Base-by-base conservation (phyloP, 2,888 invertebrate species). In the Tinea pellionella region DNA sequence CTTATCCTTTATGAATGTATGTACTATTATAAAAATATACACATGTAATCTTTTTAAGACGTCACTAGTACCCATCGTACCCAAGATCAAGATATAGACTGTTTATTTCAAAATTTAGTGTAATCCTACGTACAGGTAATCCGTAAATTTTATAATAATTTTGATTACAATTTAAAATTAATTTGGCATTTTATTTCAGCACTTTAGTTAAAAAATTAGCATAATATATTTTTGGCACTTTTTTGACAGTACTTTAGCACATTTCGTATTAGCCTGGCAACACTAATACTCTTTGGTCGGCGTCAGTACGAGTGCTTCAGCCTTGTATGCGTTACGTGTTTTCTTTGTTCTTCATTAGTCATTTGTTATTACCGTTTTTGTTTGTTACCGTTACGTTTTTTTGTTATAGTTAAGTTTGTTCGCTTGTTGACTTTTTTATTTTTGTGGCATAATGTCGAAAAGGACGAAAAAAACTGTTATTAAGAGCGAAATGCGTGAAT, bases 381-480 rank as follows among this genome's bases (percentile, higher is more conserved):
- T 42, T 42, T 42, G 42, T 42, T 42, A 42, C 4, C 42, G 6
- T 6, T 42, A 42, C 42, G 42, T 42, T 42, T 42, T 42, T 9
- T 19, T 53, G 18, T 53, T 16, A 24, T 15, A 59, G 41, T 32
- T 41, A 43, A 29, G 24, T 43, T 30, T 53, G 53, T 30, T 60
- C 42, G 42, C 42, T 57, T 43, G 42, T 19, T 56, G 56, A 11
- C 59, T 32, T 51, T 58, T 29, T 30, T 16, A 19, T 42, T 62
- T 58, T 61, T 57, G 32, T 61, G 29, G 6, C 24, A 61, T 60
- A 62, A 63, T 64, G 60, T 62, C 61, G 57, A 63, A 61, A 60
- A 62, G 60, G 30, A 29, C 19, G 13, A 61, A 51, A 43, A 63
- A 61, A 30, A 61, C 60, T 60, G 62, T 63, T 57, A 57, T 63